Conservation (phyloP, 2,797 vertebrate species). For the Linurgus olivaceus region DNA sequence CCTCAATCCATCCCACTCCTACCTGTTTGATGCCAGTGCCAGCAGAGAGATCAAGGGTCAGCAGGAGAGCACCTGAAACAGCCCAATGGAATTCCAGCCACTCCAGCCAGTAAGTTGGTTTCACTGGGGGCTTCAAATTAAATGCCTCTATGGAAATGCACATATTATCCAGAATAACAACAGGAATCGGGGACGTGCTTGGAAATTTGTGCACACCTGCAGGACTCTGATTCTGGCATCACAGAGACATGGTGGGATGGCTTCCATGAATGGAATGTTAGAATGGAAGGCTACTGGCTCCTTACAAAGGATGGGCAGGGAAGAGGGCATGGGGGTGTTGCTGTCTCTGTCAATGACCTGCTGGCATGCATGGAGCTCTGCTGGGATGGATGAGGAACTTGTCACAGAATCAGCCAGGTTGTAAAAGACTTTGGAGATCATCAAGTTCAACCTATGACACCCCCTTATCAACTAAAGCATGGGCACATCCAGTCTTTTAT, state of each 20-base stretch:
- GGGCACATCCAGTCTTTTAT: not conserved
- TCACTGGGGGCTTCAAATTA: not conserved
- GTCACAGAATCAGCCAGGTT: not conserved
- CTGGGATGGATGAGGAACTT: not conserved
- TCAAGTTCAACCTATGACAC: not conserved
- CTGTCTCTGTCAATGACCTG: not conserved
- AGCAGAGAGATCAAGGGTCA: not conserved
- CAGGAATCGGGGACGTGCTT: accelerated
- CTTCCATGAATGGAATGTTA: not conserved
- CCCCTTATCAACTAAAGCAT: not conserved
- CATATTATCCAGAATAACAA: accelerated
- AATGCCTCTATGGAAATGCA: not conserved
- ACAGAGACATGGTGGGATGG: accelerated
- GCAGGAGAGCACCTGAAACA: not conserved
- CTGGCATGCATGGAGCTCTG: not conserved
- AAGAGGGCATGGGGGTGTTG: too few relatives aligned
- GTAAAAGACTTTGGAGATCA: not conserved
- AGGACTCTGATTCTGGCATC: not conserved
- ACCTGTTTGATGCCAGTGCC: not conserved
- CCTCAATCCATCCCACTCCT: not conserved
- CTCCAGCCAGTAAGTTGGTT: not conserved
- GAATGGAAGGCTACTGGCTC: not conserved
- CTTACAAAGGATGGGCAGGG: not conserved
- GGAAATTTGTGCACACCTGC: not conserved
- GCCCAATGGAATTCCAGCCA: not conserved